phyloP scores from a whole-genome alignment of 2,888 invertebrate species.

The Mechanitis mazaeus region DNA sequence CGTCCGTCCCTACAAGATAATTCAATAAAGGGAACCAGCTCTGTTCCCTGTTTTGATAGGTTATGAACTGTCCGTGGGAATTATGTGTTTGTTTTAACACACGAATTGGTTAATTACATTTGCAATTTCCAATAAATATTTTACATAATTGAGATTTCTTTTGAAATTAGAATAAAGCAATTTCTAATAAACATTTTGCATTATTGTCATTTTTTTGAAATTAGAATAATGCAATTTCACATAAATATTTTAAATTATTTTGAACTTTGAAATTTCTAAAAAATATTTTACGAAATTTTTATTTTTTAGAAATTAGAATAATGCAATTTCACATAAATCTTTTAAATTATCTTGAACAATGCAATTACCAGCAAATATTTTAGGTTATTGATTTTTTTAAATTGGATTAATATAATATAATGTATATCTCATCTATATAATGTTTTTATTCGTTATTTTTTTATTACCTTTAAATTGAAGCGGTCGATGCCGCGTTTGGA shows the following conservation, averaged over 20 bases:
- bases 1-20: neutral
- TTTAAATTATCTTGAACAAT: neutral
- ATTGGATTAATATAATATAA: too few relatives aligned
- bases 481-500: slow-evolving; percentile 5
- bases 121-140: too few relatives aligned
- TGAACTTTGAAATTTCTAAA: too few relatives aligned
- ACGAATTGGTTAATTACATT: neutral
- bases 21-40: slow-evolving; percentile 33
- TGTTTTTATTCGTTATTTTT: slow-evolving; percentile 5
- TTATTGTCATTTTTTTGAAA: too few relatives aligned
- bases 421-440: neutral
- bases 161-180: too few relatives aligned
- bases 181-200: neutral
- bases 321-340: too few relatives aligned
- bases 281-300: too few relatives aligned
- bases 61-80: slow-evolving; percentile 52
- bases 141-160: neutral
- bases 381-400: too few relatives aligned
- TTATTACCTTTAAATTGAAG: slow-evolving; percentile 10
- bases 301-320: too few relatives aligned
- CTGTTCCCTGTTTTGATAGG: slow-evolving; percentile 57
- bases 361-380: too few relatives aligned
- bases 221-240: too few relatives aligned
- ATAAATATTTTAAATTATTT: neutral
- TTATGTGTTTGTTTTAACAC: slow-evolving; percentile 18